These are phyloP conservation scores for Cryptus armator DNA, from an alignment of 2,888 invertebrate species.

Conservation along the genomic window DNA sequence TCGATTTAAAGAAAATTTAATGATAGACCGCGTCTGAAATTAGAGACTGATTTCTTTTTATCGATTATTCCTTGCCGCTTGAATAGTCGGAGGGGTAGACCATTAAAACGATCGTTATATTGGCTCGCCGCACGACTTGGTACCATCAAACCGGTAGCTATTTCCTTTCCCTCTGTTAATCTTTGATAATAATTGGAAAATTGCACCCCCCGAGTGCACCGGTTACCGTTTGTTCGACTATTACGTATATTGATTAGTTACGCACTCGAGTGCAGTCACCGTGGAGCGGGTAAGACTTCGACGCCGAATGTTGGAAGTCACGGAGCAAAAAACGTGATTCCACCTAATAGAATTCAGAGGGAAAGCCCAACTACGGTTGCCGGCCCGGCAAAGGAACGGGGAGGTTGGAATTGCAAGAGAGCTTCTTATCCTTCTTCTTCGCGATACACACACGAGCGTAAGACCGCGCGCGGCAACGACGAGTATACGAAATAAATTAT, in stretches of 20 bases:
- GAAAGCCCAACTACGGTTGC: conserved; percentile 24
- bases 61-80: background rate
- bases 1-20: background rate
- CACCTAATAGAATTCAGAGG: conserved; percentile 66
- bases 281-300: conserved; percentile 7
- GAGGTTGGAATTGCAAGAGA: conserved; percentile 32
- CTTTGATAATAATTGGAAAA: background rate
- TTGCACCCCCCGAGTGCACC: background rate
- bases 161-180: background rate
- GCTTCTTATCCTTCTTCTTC: conserved; percentile 46
- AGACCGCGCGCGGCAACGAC: background rate
- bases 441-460: conserved; percentile 36
- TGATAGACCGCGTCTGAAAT: background rate
- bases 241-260: background rate
- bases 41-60: background rate
- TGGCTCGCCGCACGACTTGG: background rate
- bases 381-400: background rate
- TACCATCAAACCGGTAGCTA: background rate
- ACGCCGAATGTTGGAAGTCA: conserved; percentile 24
- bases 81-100: background rate
- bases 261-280: background rate
- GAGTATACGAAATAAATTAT: conserved; percentile 61
- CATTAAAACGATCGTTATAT: background rate
- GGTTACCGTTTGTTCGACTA: background rate
- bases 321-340: conserved; percentile 52